Conservation (phyloP, 2,888 invertebrate species). For the Euphydryas editha region DNA sequence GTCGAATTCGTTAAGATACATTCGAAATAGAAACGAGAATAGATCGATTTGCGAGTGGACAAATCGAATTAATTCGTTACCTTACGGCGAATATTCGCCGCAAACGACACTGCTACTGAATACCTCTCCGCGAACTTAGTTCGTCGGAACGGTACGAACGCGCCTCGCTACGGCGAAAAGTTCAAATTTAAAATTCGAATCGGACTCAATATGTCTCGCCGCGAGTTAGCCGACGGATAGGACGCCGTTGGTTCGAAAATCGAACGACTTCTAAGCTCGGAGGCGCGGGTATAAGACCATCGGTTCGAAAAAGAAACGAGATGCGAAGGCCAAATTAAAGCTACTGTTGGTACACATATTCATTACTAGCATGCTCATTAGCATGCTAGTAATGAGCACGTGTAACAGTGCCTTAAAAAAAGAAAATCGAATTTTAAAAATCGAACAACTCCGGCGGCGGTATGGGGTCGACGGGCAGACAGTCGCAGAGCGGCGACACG, state of each 20-base stretch:
- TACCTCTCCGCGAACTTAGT: conserved; percentile 9
- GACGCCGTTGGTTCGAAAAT: conserved; percentile 11
- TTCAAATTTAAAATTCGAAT: conserved; percentile 15
- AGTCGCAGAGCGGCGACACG: conserved; percentile 54
- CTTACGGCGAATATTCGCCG: not conserved
- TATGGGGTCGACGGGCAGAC: conserved; percentile 66
- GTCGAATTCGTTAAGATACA: conserved; percentile 25
- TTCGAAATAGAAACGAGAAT: conserved; percentile 30
- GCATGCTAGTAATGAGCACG: too few relatives aligned
- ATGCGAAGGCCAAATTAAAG: not conserved
- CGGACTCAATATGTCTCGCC: conserved; percentile 1
- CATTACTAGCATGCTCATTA: too few relatives aligned
- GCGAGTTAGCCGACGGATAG: not conserved
- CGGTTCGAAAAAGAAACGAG: conserved; percentile 1
- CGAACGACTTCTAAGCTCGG: conserved; percentile 2
- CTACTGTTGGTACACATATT: too few relatives aligned
- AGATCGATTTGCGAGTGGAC: conserved; percentile 18
- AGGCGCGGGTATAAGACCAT: not conserved
- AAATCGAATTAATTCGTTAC: conserved; percentile 18
- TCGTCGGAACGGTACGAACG: conserved; percentile 6
- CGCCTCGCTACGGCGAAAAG: not conserved
- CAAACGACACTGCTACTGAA: not conserved
- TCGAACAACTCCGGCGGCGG: conserved; percentile 78
- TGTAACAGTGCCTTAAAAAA: too few relatives aligned
- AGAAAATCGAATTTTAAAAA: conserved; percentile 50